Evolutionary conservation across 2,797 vertebrate species (phyloP).

Genomic region (Microchirus variegatus): DNA sequence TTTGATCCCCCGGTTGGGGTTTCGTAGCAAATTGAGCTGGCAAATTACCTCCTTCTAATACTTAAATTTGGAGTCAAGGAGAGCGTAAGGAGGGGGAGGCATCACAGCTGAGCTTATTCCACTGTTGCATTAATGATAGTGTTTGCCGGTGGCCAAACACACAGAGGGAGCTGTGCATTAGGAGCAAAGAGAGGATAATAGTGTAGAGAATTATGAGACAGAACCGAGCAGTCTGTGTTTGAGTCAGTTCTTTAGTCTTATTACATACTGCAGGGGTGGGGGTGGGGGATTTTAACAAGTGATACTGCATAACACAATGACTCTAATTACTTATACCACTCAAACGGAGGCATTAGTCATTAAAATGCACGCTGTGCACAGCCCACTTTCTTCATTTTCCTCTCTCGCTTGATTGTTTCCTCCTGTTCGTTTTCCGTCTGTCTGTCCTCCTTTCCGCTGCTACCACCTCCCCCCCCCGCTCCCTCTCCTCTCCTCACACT

Average conservation of each 20-base stretch:
- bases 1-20: constrained; percentile 41
- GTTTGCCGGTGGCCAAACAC: constrained; percentile 70
- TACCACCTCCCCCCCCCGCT: not conserved
- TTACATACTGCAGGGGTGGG: constrained; percentile 60
- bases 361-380: constrained; percentile 55
- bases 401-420: constrained; percentile 29
- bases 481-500: constrained; percentile 11
- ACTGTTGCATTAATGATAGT: constrained; percentile 68
- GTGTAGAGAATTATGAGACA: constrained; percentile 71
- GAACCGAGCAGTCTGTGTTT: constrained; percentile 64
- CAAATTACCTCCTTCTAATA: constrained; percentile 56
- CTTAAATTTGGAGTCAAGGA: constrained; percentile 57
- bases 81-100: constrained; percentile 40
- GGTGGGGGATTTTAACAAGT: constrained; percentile 65
- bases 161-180: constrained; percentile 51
- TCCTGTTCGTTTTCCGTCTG: not conserved
- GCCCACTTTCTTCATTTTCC: constrained; percentile 30
- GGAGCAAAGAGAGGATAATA: constrained; percentile 69
- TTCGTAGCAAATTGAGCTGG: constrained; percentile 51
- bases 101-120: constrained; percentile 45
- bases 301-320: constrained; percentile 67
- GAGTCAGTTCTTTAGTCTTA: constrained; percentile 76
- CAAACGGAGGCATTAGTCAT: constrained; percentile 52
- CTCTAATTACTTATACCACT: constrained; percentile 70
- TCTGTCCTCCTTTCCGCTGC: constrained; percentile 8